Conservation (phyloP, 2,113 vertebrate species). For the Ia io region DNA sequence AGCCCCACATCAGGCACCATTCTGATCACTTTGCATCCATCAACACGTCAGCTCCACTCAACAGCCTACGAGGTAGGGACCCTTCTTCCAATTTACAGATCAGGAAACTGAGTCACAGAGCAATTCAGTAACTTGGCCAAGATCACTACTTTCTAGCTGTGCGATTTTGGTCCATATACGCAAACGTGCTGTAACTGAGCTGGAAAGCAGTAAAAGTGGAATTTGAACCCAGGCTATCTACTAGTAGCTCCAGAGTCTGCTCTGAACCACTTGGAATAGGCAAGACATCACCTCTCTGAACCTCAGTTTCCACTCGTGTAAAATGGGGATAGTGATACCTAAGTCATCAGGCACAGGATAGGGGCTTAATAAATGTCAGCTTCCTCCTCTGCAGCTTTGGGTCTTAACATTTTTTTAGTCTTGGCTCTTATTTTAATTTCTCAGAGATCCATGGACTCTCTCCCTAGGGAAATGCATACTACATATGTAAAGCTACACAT, state of each 20-base stretch:
- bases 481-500: neutral
- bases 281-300: neutral
- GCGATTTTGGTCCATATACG: neutral
- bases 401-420: neutral
- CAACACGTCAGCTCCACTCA: neutral
- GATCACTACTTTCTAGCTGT: neutral
- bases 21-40: fast-evolving
- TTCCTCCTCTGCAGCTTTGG: neutral
- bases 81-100: neutral
- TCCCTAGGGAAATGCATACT: neutral
- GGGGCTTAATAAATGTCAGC: neutral
- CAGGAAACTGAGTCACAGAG: neutral
- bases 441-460: neutral
- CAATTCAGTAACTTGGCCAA: neutral
- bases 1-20: fast-evolving
- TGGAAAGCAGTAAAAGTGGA: neutral
- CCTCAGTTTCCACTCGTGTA: neutral
- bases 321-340: neutral
- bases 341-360: neutral
- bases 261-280: neutral
- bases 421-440: neutral
- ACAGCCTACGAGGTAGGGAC: neutral
- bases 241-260: neutral
- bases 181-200: neutral
- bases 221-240: neutral